Base-by-base conservation (phyloP, 2,113 vertebrate species). In the rabbit (Oryctolagus cuniculus) region DNA sequence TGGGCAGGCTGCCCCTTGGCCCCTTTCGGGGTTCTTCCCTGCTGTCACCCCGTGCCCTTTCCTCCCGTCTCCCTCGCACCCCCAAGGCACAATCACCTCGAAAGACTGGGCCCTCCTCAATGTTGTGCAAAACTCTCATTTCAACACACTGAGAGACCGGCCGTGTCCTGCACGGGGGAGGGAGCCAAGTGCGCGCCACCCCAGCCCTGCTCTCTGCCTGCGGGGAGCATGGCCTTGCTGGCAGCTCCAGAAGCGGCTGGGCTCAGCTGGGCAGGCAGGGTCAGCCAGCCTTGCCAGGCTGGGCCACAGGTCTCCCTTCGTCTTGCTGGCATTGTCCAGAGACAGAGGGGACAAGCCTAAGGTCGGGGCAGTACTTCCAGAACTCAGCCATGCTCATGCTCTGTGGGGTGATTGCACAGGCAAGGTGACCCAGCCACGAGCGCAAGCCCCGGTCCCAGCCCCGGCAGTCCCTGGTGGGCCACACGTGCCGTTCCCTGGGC, bases 81-180 rank as follows among this genome's bases (percentile, higher is more conserved):
- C 92, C 75, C 85, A 58, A 34, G 93, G 96, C 94, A 55, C 86
- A 77, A 21, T 95, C 96, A 97, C 97, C 95, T 94, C 92, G 77
- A 90, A 96, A 10, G 17, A 51, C 90, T 38, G 19, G 90, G 90
- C 58, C 95, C 91, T 97, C 64, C 70, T 96, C 79, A 78, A 34
- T 17, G 27, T 96, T 97, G 96, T 96, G 96, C 94, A 97, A 97
- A 96, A 44, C 83, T 19, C 67, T 49, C 58, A 21, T 97, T 97
- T 96, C 97, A 90, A 97, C 97, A 97, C 75, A 67, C 24, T 27
- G 49, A 36, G 75, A 79, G 61, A 36, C 27, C 22, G 36, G 19
- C 21, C 44, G 77, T 61, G 88, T 78, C 80, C 82, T 85, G 67
- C 22, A 22, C 0, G 2, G 12, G 27, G 84, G 58, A 31, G 24